Conservation (phyloP, 2,113 vertebrate species). For the Anhinga rufa region DNA sequence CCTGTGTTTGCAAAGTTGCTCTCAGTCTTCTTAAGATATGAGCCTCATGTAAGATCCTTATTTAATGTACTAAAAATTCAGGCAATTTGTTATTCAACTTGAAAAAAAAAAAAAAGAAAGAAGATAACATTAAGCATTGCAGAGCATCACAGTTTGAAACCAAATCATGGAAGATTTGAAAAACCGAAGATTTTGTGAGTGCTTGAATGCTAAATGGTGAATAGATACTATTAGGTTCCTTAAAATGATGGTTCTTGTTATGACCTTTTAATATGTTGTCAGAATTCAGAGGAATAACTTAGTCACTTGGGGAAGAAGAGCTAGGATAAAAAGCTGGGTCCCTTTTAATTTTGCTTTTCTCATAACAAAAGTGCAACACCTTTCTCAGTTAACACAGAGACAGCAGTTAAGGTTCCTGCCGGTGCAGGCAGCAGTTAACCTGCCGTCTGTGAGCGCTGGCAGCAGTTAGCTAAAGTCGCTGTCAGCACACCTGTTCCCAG, state of each 20-base stretch:
- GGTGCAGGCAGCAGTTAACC: not conserved
- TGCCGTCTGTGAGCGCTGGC: fast-evolving
- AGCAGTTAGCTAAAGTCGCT: not conserved
- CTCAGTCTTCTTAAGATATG: not conserved
- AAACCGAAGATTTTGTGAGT: not conserved
- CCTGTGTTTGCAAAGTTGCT: not conserved
- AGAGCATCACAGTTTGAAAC: not conserved
- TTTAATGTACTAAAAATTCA: not conserved
- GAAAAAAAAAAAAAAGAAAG: not conserved
- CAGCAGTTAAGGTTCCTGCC: not conserved
- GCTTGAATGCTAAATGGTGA: not conserved
- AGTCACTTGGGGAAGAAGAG: not conserved
- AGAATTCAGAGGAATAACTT: not conserved
- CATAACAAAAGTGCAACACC: fast-evolving
- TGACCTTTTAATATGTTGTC: not conserved
- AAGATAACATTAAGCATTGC: not conserved
- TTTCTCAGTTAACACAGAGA: not conserved
- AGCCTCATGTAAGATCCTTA: not conserved
- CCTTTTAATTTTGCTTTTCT: not conserved
- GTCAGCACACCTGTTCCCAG: not conserved
- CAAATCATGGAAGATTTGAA: not conserved
- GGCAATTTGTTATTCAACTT: not conserved
- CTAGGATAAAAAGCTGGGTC: not conserved
- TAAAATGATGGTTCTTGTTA: not conserved
- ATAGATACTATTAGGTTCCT: not conserved